Evolutionary conservation across 2,888 invertebrate species (phyloP).

Genomic region (Campoletis raptor): DNA sequence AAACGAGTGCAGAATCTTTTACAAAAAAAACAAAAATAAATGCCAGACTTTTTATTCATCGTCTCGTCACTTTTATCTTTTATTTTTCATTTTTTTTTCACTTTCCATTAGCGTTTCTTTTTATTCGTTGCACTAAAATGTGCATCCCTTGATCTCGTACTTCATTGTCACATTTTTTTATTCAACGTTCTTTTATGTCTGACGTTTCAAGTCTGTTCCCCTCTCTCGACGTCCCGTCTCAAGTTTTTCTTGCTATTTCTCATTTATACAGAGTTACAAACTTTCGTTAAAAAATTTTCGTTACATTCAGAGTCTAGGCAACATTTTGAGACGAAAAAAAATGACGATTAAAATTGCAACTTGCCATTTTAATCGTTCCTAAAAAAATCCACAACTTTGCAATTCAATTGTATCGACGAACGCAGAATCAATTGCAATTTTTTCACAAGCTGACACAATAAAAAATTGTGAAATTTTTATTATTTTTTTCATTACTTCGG

Average conservation of each 20-base stretch:
- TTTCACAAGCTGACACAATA: neutral
- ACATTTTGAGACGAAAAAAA: too few species aligned
- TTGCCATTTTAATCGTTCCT: neutral
- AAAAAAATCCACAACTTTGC: neutral
- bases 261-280: neutral
- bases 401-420: too few species aligned
- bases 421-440: neutral
- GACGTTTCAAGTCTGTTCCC: neutral
- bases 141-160: neutral
- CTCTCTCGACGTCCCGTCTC: neutral
- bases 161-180: constrained; percentile 7
- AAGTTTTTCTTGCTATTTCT: neutral
- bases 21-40: constrained; percentile 8
- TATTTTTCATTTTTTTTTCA: neutral
- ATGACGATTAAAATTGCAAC: neutral
- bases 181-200: neutral
- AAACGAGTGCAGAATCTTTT: constrained; percentile 17
- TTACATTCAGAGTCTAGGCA: neutral
- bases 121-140: neutral
- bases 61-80: neutral
- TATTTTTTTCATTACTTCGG: neutral
- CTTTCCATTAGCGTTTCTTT: neutral
- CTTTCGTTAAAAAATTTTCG: neutral
- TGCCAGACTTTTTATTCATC: neutral
- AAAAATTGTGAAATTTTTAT: neutral